phyloP scores from a whole-genome alignment of 1,140 invertebrate genomes.

The Marisa cornuarietis region DNA sequence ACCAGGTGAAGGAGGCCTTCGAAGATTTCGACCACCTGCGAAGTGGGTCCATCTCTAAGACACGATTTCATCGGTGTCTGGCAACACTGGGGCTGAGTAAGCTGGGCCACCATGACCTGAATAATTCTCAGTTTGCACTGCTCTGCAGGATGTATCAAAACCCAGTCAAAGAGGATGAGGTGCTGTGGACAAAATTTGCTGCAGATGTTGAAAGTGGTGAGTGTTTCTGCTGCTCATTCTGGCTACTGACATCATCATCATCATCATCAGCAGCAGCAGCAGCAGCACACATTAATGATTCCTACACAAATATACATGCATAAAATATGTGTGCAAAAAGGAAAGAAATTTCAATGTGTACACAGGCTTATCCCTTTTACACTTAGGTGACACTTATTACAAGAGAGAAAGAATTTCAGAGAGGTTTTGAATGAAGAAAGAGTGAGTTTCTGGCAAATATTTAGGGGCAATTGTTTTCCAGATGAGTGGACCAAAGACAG shows the following conservation, averaged over 20 bases:
- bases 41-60: constrained; percentile 59
- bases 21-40: constrained; percentile 63
- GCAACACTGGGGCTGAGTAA: constrained; percentile 61
- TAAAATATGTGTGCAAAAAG: no score
- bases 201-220: constrained; percentile 63
- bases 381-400: no score
- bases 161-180: constrained; percentile 54
- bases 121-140: constrained; percentile 54
- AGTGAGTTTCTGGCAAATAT: no score
- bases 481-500: no score
- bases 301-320: no score
- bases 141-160: constrained; percentile 58
- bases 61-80: constrained; percentile 62
- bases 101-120: constrained; percentile 60
- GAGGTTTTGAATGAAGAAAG: no score
- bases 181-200: constrained; percentile 61
- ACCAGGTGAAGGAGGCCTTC: constrained; percentile 59
- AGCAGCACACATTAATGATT: no score
- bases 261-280: background rate
- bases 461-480: no score
- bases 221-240: constrained; percentile 15
- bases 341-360: no score
- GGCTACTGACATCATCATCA: background rate
- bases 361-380: no score
- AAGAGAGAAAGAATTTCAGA: no score